Base-by-base conservation (phyloP, 2,113 vertebrate species). In the Cyanoramphus novaezelandiae region DNA sequence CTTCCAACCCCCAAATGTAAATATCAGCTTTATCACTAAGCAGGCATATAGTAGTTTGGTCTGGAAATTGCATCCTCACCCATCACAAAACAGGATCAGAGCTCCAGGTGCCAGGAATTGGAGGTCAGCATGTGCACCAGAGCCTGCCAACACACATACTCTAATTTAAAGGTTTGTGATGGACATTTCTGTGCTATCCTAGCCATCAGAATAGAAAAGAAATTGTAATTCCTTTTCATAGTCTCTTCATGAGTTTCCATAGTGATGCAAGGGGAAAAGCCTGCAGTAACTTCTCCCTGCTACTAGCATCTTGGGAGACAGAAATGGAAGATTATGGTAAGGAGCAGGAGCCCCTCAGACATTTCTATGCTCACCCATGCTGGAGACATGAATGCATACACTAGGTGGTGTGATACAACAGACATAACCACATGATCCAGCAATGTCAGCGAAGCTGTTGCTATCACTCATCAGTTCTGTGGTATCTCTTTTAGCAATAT, bases 21-120 rank as follows among this genome's bases (percentile, higher is more conserved):
- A 97, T 95, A 72, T 84, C 88, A 95, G 33, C 62, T 74, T 60
- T 91, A 92, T 95, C 88, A 81, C 88, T 55, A 20, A 87, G 62
- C 23, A 95, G 68, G 65, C 70, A 92, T 86, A 92, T 60, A 91
- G 87, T 86, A 85, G 46, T 43, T 82, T 70, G 37, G 53, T 95
- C 76, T 87, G 85, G 78, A 96, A 95, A 70, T 2, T 9, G 19
- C 70, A 35, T 69, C 69, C 60, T 83, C 28, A 84, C 87, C 91
- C 39, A 62, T 52, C 90, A 60, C 62, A 92, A 93, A 79, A 77
- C 84, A 93, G 29, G 59, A 90, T 59, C 39, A n/a, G 20, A 78
- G 64, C 24, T 75, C 63, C 49, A 46, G 12, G 13, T 24, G 37
- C 64, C 65, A 85, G 83, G 81, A 95, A 59, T 33, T 67, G 27